Percentiles rank a stretch among this genome's conserved stretches.
phyloP scores from a whole-genome alignment of 2,113 vertebrate genomes.

The Puntigrus tetrazona region DNA sequence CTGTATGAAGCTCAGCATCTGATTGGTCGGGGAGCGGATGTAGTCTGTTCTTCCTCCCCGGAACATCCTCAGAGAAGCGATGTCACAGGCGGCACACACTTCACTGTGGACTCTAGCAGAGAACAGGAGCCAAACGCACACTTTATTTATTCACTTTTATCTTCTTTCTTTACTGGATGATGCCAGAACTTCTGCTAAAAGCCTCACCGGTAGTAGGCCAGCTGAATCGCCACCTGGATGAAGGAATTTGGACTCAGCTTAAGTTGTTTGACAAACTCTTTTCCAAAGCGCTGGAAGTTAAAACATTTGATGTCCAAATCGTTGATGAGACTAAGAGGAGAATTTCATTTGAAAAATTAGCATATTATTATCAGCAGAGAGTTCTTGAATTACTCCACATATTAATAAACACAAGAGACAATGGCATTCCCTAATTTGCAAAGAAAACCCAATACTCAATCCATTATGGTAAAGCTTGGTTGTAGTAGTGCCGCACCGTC shows the following conservation, averaged over 20 bases:
- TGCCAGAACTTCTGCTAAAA: not conserved
- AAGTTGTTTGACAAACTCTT: conserved; percentile 76
- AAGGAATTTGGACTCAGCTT: conserved; percentile 80
- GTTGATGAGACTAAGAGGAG: conserved; percentile 76
- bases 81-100: conserved; percentile 77
- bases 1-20: conserved; percentile 73
- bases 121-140: not conserved
- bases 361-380: not conserved
- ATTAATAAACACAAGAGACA: not conserved
- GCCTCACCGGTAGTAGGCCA: conserved; percentile 81
- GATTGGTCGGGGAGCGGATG: conserved; percentile 80
- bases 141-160: not conserved
- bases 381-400: not conserved
- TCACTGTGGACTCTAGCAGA: conserved; percentile 75
- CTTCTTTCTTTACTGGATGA: not conserved
- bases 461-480: too few relatives aligned
- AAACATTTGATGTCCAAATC: conserved; percentile 85
- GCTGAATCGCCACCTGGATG: conserved; percentile 80
- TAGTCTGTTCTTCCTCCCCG: conserved; percentile 77
- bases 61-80: conserved; percentile 79
- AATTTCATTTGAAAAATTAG: not conserved
- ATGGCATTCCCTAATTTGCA: too few relatives aligned
- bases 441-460: too few relatives aligned
- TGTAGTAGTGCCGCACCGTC: too few relatives aligned
- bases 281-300: conserved; percentile 80